These are phyloP conservation scores for Palaemon carinicauda DNA, from an alignment of 1,140 invertebrate genomes.

Conservation along the genomic window DNA sequence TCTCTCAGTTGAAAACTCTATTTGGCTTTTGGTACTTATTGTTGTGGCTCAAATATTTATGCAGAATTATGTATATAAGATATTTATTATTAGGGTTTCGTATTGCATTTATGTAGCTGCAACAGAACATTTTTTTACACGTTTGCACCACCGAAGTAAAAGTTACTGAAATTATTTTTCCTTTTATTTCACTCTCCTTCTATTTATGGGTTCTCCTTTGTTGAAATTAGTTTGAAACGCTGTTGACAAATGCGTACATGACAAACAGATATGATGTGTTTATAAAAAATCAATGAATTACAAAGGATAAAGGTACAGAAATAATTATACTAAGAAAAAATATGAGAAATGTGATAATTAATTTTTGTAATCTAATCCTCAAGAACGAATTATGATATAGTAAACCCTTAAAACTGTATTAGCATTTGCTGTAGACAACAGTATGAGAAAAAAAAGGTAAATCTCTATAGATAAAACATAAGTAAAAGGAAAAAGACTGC, in stretches of 20 bases:
- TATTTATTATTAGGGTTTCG: constrained; percentile 47
- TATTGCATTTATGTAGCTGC: constrained; percentile 47
- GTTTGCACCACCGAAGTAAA: constrained; percentile 52
- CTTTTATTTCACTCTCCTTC: not conserved
- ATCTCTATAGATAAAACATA: too few species aligned
- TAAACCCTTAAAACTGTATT: too few species aligned
- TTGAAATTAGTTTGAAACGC: not conserved
- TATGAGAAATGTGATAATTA: too few species aligned
- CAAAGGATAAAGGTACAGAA: too few species aligned
- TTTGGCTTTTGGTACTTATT: constrained; percentile 22
- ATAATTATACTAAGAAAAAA: too few species aligned
- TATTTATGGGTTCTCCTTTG: not conserved
- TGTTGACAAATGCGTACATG: not conserved
- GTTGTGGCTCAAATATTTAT: constrained; percentile 58
- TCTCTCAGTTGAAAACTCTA: not conserved
- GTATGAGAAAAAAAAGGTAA: too few species aligned
- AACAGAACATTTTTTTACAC: constrained; percentile 51
- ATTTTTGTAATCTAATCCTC: too few species aligned
- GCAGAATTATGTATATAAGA: constrained; percentile 53
- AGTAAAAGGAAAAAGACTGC: too few species aligned
- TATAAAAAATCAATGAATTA: too few species aligned
- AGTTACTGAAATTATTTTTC: not conserved
- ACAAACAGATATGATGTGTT: too few species aligned
- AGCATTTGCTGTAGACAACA: too few species aligned
- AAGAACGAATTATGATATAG: too few species aligned